Conservation (phyloP, 2,888 invertebrate genomes). For the Lepas anatifera region DNA sequence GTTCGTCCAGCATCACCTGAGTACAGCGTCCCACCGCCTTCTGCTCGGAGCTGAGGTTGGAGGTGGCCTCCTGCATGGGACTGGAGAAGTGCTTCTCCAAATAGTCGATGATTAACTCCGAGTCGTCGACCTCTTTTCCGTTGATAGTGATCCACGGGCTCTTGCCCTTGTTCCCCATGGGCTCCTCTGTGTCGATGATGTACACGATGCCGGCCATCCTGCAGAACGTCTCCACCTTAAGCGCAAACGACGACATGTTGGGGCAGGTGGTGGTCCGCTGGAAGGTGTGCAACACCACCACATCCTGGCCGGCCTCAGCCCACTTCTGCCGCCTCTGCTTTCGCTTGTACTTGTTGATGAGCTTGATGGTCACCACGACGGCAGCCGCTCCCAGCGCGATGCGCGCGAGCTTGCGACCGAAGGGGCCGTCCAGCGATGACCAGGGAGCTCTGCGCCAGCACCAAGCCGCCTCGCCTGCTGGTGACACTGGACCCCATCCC, state of each 20-base stretch:
- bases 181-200: conserved; percentile 15
- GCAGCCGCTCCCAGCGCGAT: background rate
- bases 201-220: conserved; percentile 13
- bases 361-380: background rate
- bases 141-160: conserved; percentile 15
- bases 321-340: background rate
- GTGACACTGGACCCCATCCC: too few species aligned
- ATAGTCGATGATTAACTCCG: background rate
- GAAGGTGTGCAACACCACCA: conserved; percentile 13
- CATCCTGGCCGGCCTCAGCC: conserved; percentile 12
- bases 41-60: background rate
- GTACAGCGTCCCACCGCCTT: background rate
- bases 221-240: conserved; percentile 14
- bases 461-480: too few species aligned
- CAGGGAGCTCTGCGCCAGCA: background rate
- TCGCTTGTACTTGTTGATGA: background rate
- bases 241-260: conserved; percentile 13
- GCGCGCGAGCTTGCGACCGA: background rate
- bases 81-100: background rate
- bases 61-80: background rate
- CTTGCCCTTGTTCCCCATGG: conserved; percentile 12
- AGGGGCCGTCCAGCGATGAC: background rate
- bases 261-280: conserved; percentile 1
- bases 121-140: conserved; percentile 8
- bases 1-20: conserved; percentile 13